Evolutionary conservation across 1,140 invertebrate species (phyloP).

Genomic region (Microplitis demolitor): DNA sequence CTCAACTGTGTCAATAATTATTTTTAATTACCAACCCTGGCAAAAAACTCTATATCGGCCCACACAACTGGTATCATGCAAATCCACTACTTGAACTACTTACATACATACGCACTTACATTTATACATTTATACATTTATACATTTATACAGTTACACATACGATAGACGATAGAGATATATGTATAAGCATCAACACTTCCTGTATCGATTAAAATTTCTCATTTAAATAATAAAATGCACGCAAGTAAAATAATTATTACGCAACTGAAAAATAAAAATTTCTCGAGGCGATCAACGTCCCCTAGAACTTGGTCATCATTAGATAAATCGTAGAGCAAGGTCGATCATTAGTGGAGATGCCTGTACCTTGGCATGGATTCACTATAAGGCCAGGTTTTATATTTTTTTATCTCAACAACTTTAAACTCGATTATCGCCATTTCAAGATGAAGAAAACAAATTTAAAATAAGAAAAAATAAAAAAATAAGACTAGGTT

Average conservation of each 20-base stretch:
- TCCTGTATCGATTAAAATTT: no score
- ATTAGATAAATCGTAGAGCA: slow-evolving; percentile 8
- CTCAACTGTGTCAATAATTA: background rate
- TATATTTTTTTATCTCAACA: slow-evolving; percentile 29
- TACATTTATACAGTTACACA: no score
- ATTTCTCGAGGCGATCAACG: background rate
- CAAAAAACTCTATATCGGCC: background rate
- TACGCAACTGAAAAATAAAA: background rate
- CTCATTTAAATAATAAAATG: no score
- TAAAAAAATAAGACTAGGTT: no score
- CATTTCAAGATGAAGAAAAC: slow-evolving; percentile 43
- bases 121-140: no score
- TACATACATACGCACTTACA: background rate
- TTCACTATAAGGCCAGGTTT: slow-evolving; percentile 29
- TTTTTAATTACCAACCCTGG: background rate
- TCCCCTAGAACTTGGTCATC: slow-evolving; percentile 21
- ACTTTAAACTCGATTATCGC: slow-evolving; percentile 31
- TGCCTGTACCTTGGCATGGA: slow-evolving; percentile 48
- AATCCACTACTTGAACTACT: background rate
- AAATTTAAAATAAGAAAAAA: background rate
- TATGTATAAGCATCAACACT: no score
- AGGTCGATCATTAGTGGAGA: slow-evolving; percentile 29
- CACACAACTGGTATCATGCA: no score
- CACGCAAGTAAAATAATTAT: background rate
- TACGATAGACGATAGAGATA: no score